These are phyloP conservation scores for Crepidodera aurea DNA, from an alignment of 2,888 invertebrate species.

Conservation along the genomic window DNA sequence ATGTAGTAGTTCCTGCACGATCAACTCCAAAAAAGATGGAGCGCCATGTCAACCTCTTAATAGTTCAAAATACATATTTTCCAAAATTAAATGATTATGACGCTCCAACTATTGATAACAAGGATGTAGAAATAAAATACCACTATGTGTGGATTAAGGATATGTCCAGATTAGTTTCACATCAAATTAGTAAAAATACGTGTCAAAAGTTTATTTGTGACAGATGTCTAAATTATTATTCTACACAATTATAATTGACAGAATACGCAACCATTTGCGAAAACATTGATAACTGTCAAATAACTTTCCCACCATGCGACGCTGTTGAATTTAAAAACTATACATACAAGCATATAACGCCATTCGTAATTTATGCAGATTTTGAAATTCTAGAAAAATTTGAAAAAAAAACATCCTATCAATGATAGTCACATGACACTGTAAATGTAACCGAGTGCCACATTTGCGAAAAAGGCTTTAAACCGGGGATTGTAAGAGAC, in stretches of 20 bases:
- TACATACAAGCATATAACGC: constrained; percentile 14
- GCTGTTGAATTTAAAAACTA: constrained; percentile 16
- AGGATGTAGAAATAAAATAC: background rate
- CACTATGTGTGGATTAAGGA: constrained; percentile 13
- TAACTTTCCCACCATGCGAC: constrained; percentile 20
- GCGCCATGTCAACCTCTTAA: constrained; percentile 13
- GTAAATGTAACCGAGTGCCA: too few relatives aligned
- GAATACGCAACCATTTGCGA: constrained; percentile 12
- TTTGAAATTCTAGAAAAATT: too few relatives aligned
- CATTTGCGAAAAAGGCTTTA: too few relatives aligned
- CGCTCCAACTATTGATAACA: background rate
- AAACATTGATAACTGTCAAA: constrained; percentile 23
- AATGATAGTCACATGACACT: too few relatives aligned
- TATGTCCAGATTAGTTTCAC: background rate
- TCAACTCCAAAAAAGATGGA: constrained; percentile 6
- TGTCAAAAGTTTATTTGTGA: constrained; percentile 29
- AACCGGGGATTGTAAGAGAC: too few relatives aligned
- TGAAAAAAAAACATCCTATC: too few relatives aligned
- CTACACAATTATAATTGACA: constrained; percentile 12
- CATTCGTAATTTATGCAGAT: constrained; percentile 8
- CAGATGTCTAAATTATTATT: constrained; percentile 42
- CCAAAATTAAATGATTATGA: too few relatives aligned
- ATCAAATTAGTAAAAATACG: constrained; percentile 5
- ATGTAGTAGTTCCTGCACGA: background rate
- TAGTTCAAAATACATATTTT: constrained; percentile 19